These are phyloP conservation scores for Thereuonema tuberculata DNA, from an alignment of 1,140 invertebrate species.

Conservation along the genomic window DNA sequence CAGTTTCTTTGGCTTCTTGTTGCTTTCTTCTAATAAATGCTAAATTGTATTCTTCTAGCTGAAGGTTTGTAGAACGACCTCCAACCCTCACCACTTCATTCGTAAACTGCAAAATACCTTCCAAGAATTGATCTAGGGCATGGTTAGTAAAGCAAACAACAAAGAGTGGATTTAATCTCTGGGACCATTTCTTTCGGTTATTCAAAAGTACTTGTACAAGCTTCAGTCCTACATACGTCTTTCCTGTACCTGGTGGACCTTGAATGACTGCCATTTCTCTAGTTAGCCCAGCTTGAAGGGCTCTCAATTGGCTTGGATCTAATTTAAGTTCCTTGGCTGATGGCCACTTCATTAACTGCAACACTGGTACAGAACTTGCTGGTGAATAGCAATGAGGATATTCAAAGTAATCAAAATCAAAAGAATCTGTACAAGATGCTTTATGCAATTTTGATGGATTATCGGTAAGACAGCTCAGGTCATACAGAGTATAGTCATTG, in stretches of 20 bases:
- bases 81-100: slow-evolving; percentile 11
- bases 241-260: slow-evolving; percentile 31
- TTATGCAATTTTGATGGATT: neutral
- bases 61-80: neutral
- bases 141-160: slow-evolving; percentile 40
- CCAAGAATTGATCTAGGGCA: slow-evolving; percentile 39
- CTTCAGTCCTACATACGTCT: slow-evolving; percentile 25
- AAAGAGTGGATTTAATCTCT: slow-evolving; percentile 33
- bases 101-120: slow-evolving; percentile 25
- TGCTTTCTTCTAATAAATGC: neutral
- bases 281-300: slow-evolving; percentile 10
- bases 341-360: neutral
- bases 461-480: neutral
- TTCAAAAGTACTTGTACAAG: neutral
- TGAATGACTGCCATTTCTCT: slow-evolving; percentile 29
- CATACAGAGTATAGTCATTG: neutral
- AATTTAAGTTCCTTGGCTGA: neutral
- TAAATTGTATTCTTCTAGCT: neutral
- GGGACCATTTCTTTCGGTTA: no score
- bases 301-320: neutral
- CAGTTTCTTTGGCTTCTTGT: neutral
- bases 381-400: neutral
- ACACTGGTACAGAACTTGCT: neutral
- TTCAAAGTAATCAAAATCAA: neutral
- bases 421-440: neutral